These are phyloP conservation scores for Pseudomyrmex cubaensis DNA, from an alignment of 1,140 invertebrate species.

Conservation along the genomic window DNA sequence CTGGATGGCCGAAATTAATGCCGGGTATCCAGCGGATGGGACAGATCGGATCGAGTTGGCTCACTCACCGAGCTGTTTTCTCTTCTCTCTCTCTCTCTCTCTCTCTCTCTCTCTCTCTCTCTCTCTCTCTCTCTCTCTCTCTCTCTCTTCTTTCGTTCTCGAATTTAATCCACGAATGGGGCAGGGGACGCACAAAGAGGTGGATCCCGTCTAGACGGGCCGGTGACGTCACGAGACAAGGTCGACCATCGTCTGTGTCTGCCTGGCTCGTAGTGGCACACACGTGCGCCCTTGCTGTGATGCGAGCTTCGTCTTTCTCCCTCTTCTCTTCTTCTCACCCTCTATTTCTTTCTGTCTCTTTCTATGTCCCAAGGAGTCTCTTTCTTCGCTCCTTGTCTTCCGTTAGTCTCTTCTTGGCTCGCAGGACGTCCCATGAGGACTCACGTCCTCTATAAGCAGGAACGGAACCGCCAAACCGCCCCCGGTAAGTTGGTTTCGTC, in stretches of 20 bases:
- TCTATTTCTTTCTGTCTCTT: not conserved
- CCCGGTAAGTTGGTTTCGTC: slow-evolving; percentile 26
- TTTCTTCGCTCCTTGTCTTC: slow-evolving; percentile 44
- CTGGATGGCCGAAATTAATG: slow-evolving; percentile 59
- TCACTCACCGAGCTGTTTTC: slow-evolving; percentile 62
- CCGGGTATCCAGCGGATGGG: slow-evolving; percentile 65
- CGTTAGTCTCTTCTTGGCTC: slow-evolving; percentile 45
- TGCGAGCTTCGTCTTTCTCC: slow-evolving; percentile 41
- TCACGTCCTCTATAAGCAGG: slow-evolving; percentile 4
- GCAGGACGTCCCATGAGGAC: slow-evolving; percentile 59
- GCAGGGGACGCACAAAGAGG: slow-evolving; percentile 74
- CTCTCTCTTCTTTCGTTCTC: slow-evolving; percentile 63
- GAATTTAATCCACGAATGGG: slow-evolving; percentile 76
- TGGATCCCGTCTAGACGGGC: slow-evolving; percentile 77
- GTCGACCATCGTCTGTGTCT: slow-evolving; percentile 75
- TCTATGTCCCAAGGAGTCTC: slow-evolving; percentile 2
- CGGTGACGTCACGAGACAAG: slow-evolving; percentile 78
- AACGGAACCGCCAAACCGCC: slow-evolving; percentile 27
- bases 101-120: not conserved
- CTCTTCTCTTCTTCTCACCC: not conserved
- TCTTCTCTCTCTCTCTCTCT: not conserved
- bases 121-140: not conserved
- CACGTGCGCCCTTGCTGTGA: slow-evolving; percentile 31
- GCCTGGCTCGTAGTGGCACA: slow-evolving; percentile 55
- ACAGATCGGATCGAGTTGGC: slow-evolving; percentile 68